Percentiles rank a stretch among this genome's conserved stretches.
Evolutionary conservation across 2,888 invertebrate genomes (phyloP).

Genomic region (Aradus depressus): DNA sequence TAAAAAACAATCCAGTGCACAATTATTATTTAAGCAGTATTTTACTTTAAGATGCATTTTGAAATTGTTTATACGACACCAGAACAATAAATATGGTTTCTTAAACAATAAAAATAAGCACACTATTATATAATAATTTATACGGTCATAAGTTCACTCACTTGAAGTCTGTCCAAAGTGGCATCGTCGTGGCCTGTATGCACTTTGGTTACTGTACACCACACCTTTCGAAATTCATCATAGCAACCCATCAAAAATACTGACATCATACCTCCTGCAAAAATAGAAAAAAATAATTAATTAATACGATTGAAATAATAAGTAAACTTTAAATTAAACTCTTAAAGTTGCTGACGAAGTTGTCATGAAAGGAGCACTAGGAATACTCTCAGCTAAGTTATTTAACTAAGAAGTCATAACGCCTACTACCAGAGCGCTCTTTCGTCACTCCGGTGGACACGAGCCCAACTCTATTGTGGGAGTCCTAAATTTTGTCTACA

Average conservation of each 20-base stretch:
- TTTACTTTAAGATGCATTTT: not conserved
- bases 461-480: too few species aligned
- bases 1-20: too few species aligned
- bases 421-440: too few species aligned
- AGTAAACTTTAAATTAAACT: too few species aligned
- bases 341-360: too few species aligned
- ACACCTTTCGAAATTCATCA: slow-evolving; percentile 52
- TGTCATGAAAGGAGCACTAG: too few species aligned
- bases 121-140: not conserved
- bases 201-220: slow-evolving; percentile 85
- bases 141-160: slow-evolving; percentile 32
- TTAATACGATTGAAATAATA: not conserved
- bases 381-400: too few species aligned
- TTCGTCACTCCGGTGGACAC: too few species aligned
- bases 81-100: not conserved
- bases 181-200: slow-evolving; percentile 82
- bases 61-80: not conserved
- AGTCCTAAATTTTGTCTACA: too few species aligned
- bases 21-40: not conserved
- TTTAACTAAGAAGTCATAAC: too few species aligned
- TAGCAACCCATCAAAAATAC: slow-evolving; percentile 89
- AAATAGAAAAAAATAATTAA: not conserved
- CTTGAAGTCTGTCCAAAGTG: slow-evolving; percentile 65
- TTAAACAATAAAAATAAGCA: not conserved
- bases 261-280: slow-evolving; percentile 51